Evolutionary conservation across 1,140 invertebrate species (phyloP).

Genomic region (Hyphantria cunea): DNA sequence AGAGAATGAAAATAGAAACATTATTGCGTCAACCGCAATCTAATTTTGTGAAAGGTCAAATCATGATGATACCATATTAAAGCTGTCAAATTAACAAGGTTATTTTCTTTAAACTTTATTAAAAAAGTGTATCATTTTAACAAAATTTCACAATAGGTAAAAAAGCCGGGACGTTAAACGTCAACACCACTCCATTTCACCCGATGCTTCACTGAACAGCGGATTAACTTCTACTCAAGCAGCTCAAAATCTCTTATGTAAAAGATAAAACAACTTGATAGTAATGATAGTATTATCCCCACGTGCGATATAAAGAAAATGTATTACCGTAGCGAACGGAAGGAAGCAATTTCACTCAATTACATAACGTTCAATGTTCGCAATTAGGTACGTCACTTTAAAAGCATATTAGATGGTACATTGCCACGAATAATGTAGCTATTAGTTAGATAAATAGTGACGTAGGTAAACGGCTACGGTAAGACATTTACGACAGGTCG

Average conservation of each 20-base stretch:
- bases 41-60: no score
- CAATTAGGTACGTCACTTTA: slow-evolving; percentile 25
- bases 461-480: slow-evolving; percentile 11
- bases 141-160: background rate
- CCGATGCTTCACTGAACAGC: no score
- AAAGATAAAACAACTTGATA: background rate
- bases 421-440: slow-evolving; percentile 27
- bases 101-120: no score
- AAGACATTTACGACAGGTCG: slow-evolving; percentile 8
- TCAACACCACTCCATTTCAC: no score
- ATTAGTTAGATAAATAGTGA: slow-evolving; percentile 24
- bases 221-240: no score
- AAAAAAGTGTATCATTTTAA: background rate
- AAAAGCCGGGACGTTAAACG: no score
- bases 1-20: no score
- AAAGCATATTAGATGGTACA: slow-evolving; percentile 25
- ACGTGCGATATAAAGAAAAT: slow-evolving; percentile 3
- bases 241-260: background rate
- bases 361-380: slow-evolving; percentile 12
- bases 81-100: no score
- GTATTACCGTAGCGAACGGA: background rate
- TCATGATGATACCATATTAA: no score
- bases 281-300: background rate
- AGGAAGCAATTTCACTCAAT: slow-evolving; percentile 6
- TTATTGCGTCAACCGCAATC: no score